A percentile compares a stretch with the other conserved stretches of the same genome.
These are phyloP conservation scores for Clarias laeviceps DNA, from an alignment of 2,797 vertebrate genomes.

Conservation along the genomic window DNA sequence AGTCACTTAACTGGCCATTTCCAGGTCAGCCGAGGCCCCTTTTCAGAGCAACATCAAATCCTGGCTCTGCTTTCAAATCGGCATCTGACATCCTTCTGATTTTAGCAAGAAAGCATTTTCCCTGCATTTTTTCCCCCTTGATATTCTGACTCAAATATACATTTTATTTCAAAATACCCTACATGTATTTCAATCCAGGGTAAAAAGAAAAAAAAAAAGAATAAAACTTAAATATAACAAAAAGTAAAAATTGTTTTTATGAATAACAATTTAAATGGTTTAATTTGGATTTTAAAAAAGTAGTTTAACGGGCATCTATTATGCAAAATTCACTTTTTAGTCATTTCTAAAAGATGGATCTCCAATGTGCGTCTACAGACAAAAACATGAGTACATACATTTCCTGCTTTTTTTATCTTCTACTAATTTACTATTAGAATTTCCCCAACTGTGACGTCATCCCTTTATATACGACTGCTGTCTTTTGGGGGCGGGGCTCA, in stretches of 20 bases:
- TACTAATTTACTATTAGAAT: too few relatives aligned
- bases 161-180: neutral
- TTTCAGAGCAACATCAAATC: constrained; percentile 58
- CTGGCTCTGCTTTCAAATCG: neutral
- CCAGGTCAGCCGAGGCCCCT: constrained; percentile 72
- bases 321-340: too few relatives aligned
- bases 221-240: neutral
- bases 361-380: too few relatives aligned
- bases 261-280: neutral
- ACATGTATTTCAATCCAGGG: neutral
- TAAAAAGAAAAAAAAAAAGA: neutral
- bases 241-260: neutral
- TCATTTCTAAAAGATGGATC: too few relatives aligned
- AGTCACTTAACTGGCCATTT: constrained; percentile 74
- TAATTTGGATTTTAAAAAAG: neutral
- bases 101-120: neutral
- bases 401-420: too few relatives aligned
- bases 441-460: too few relatives aligned
- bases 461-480: too few relatives aligned
- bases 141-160: neutral
- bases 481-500: too few relatives aligned
- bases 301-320: too few relatives aligned
- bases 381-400: too few relatives aligned
- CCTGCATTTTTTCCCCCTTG: neutral
- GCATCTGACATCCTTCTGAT: constrained; percentile 19